A percentile compares a stretch with the other conserved stretches of the same genome.
phyloP scores from a whole-genome alignment of 2,113 vertebrate genomes.

The Centropus unirufus region DNA sequence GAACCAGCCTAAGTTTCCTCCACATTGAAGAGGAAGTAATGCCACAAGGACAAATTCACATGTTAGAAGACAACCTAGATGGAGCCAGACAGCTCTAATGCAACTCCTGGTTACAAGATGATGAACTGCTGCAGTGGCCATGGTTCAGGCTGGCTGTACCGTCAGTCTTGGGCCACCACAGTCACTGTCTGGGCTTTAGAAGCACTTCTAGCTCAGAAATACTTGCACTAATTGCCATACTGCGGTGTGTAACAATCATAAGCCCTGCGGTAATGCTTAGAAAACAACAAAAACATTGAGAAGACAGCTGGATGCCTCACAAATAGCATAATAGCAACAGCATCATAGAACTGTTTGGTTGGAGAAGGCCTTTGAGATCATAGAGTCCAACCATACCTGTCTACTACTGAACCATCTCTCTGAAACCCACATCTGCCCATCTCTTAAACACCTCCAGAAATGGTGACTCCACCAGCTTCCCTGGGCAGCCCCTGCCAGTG shows the following conservation, averaged over 20 bases:
- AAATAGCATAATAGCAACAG: background rate
- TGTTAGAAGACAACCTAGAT: background rate
- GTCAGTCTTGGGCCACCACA: background rate
- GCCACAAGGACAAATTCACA: accelerated
- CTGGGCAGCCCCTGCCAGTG: no score
- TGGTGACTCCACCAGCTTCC: no score
- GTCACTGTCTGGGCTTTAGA: background rate
- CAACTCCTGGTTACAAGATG: background rate
- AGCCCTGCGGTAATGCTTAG: accelerated
- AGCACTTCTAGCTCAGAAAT: background rate
- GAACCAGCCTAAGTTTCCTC: background rate
- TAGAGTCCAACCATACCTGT: no score
- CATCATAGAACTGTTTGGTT: background rate
- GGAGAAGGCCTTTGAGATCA: no score
- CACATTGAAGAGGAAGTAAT: background rate
- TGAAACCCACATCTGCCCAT: no score
- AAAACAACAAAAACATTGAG: background rate
- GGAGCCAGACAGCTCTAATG: background rate
- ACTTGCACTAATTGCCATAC: background rate
- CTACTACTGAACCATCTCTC: no score
- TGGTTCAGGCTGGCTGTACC: background rate
- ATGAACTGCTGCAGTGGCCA: background rate
- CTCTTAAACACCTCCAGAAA: no score
- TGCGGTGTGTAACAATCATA: accelerated
- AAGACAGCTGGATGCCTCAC: background rate